Conservation (phyloP, 2,888 invertebrate species). For the Marasmarcha lunaedactyla region DNA sequence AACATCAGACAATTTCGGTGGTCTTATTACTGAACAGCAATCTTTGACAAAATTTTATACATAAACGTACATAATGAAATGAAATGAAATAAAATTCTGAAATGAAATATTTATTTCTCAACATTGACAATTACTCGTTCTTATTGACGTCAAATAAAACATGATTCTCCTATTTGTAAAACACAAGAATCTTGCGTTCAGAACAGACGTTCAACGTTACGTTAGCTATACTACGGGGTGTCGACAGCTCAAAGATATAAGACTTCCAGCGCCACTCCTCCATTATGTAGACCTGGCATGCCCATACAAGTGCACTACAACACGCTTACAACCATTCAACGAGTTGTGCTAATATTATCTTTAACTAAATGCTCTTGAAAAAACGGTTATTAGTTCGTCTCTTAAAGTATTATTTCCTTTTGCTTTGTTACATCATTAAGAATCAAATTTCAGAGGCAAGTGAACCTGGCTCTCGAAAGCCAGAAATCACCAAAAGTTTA, state of each 20-base stretch:
- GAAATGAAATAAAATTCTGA: too few species aligned
- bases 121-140: too few species aligned
- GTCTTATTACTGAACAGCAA: too few species aligned
- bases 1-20: too few species aligned
- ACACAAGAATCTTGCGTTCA: neutral
- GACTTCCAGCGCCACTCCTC: too few species aligned
- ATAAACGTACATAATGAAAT: too few species aligned
- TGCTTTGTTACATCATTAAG: constrained; percentile 59
- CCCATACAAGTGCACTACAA: constrained; percentile 57
- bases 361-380: constrained; percentile 52
- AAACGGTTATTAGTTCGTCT: constrained; percentile 31
- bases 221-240: constrained; percentile 17
- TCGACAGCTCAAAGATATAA: constrained; percentile 11
- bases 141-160: too few species aligned
- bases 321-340: constrained; percentile 66
- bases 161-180: too few species aligned
- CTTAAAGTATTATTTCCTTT: constrained; percentile 47
- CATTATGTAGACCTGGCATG: constrained; percentile 41
- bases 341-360: constrained; percentile 61
- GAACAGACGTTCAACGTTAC: neutral
- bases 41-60: too few species aligned
- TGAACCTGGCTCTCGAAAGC: constrained; percentile 35
- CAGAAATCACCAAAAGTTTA: neutral
- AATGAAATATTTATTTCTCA: too few species aligned
- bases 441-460: too few species aligned